phyloP scores from a whole-genome alignment of 2,888 invertebrate genomes.

The Leistus spinibarbis region DNA sequence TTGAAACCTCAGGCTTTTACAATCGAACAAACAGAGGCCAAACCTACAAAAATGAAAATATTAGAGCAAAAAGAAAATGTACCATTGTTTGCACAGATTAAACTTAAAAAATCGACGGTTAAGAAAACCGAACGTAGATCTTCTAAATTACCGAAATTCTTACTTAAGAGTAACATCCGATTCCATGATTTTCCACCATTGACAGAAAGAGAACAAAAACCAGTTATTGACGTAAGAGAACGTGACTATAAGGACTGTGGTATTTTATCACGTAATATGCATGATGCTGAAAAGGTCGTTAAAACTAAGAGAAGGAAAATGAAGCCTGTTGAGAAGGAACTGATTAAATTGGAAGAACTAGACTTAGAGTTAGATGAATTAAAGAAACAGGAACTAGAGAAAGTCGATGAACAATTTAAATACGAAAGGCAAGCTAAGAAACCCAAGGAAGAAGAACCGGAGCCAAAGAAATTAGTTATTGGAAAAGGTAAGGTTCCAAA shows the following conservation, averaged over 20 bases:
- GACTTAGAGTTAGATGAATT: conserved; percentile 57
- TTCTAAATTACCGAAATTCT: conserved; percentile 66
- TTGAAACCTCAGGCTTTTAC: neutral
- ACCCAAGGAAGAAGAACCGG: conserved; percentile 45
- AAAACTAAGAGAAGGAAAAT: conserved; percentile 53
- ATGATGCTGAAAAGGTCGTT: conserved; percentile 56
- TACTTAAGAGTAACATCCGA: conserved; percentile 74
- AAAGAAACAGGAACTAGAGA: conserved; percentile 54
- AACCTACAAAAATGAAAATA: conserved; percentile 67
- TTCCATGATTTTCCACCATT: conserved; percentile 58
- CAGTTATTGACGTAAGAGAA: conserved; percentile 52
- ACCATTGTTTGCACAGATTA: conserved; percentile 69
- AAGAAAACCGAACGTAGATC: conserved; percentile 47
- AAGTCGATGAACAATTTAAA: conserved; percentile 52
- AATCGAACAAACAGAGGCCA: conserved; percentile 42
- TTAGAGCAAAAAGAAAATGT: conserved; percentile 61
- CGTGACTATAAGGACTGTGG: conserved; percentile 54
- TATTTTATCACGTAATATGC: conserved; percentile 58
- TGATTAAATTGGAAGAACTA: conserved; percentile 52
- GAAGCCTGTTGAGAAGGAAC: conserved; percentile 51
- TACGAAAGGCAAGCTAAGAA: conserved; percentile 45
- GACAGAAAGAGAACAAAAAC: conserved; percentile 50
- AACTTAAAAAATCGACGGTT: conserved; percentile 59
- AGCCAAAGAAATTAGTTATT: conserved; percentile 50
- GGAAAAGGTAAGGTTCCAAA: conserved; percentile 54